Evolutionary conservation across 2,888 invertebrate species (phyloP).

Genomic region (Cremastinae sp.): DNA sequence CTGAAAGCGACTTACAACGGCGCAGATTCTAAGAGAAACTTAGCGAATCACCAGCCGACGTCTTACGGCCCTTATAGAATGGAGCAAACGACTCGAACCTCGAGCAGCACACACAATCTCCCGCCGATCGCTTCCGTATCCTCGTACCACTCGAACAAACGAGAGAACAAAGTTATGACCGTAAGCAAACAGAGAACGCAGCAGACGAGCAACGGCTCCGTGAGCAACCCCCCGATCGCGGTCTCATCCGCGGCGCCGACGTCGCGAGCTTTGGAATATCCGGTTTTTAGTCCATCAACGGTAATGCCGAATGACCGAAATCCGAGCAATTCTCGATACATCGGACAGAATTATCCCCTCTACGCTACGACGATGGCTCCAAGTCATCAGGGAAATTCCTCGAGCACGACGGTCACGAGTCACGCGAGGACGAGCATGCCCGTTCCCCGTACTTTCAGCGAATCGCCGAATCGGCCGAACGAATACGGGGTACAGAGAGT

Average conservation of each 20-base stretch:
- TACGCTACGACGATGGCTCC: slow-evolving; percentile 76
- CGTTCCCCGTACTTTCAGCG: slow-evolving; percentile 67
- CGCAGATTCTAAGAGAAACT: slow-evolving; percentile 68
- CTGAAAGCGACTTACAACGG: slow-evolving; percentile 71
- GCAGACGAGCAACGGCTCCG: slow-evolving; percentile 55
- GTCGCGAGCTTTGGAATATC: slow-evolving; percentile 69
- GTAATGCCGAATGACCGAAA: slow-evolving; percentile 68
- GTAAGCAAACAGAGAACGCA: slow-evolving; percentile 67
- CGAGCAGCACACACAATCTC: slow-evolving; percentile 80
- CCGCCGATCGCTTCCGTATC: slow-evolving; percentile 82
- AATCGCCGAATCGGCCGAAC: slow-evolving; percentile 63
- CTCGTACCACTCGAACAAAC: slow-evolving; percentile 80
- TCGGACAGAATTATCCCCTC: slow-evolving; percentile 66
- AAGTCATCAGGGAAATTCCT: slow-evolving; percentile 73
- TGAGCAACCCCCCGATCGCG: slow-evolving; percentile 36
- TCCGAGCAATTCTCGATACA: slow-evolving; percentile 73
- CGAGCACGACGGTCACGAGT: slow-evolving; percentile 73
- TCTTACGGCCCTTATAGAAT: slow-evolving; percentile 70
- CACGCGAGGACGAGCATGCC: slow-evolving; percentile 67
- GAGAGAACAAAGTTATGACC: slow-evolving; percentile 68
- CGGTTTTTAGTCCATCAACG: slow-evolving; percentile 64
- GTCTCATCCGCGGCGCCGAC: slow-evolving; percentile 61
- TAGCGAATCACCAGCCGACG: neutral
- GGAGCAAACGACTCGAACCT: slow-evolving; percentile 25
- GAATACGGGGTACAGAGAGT: slow-evolving; percentile 60